Evolutionary conservation across 2,888 invertebrate genomes (phyloP), one percentile per base, ranked within the genome.

Genomic region (Beris chalybata): DNA sequence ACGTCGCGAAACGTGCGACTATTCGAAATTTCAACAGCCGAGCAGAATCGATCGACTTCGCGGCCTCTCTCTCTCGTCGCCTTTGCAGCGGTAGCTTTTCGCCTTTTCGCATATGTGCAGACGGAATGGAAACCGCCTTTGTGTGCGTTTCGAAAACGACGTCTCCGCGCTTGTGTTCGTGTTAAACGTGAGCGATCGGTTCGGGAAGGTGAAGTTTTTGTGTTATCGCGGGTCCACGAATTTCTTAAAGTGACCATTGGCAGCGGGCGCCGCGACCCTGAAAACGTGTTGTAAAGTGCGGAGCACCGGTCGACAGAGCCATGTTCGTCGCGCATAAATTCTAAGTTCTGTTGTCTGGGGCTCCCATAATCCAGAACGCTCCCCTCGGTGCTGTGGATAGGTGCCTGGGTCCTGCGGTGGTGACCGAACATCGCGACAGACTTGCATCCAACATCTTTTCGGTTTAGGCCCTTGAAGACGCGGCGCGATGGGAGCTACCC

Each of bases 401-500:
- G 59, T 59, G 38, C 56, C 15, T 22, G 7, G 47, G 47, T 48
- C 22, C 22, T 22, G 22, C 22, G 22, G 22, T 22, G 22, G 59
- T 48, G 59, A 59, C 50, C 47, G 29, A 47, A 43, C 59, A 11
- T 47, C 48, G 45, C 11, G 50, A 50, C 50, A 50, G 52, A 61
- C 50, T 50, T 30, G 61, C 50, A 52, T 3, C 15, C 47, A 38
- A 15, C 38, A 9, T 38, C 38, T 38, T 38, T 22, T 22, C 22
- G 22, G 22, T 22, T 22, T 22, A 15, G 15, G 11, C 50, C 59
- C 59, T n/a, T n/a, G 56, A 15, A 22, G 4, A 59, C 22, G 11
- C 29, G 12, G 43, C 65, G 38, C 31, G 47, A 69, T 69, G 69
- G 69, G 69, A 55, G 69, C 69, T 4, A 67, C 64, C 53, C 69